phyloP scores from a whole-genome alignment of 2,113 vertebrate species.

The Seriola dumerili region DNA sequence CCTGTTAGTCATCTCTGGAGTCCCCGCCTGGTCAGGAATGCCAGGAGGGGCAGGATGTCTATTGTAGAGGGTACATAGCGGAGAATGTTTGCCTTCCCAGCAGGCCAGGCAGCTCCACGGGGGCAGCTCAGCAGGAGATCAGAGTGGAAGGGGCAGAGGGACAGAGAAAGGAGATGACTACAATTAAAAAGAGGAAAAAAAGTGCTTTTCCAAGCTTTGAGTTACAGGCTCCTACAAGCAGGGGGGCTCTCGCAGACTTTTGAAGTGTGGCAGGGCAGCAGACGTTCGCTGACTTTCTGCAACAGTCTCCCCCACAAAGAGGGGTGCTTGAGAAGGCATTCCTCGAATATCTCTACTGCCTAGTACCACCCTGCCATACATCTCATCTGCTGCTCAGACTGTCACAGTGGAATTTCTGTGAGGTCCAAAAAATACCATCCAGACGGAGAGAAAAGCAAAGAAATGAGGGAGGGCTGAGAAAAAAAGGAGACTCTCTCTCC shows the following conservation, averaged over 20 bases:
- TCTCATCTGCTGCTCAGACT: slow-evolving; percentile 20
- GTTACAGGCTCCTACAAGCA: slow-evolving; percentile 57
- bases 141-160: slow-evolving; percentile 32
- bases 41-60: slow-evolving; percentile 75
- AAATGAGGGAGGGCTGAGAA: slow-evolving; percentile 19
- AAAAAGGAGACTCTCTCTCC: slow-evolving; percentile 19
- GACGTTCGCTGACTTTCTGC: slow-evolving; percentile 47
- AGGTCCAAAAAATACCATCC: slow-evolving; percentile 50
- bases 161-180: slow-evolving; percentile 26
- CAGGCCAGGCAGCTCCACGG: slow-evolving; percentile 67
- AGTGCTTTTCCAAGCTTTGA: slow-evolving; percentile 61
- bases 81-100: slow-evolving; percentile 81
- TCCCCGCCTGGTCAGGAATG: slow-evolving; percentile 52
- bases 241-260: slow-evolving; percentile 47
- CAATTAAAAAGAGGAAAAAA: slow-evolving; percentile 57
- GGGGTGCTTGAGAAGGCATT: slow-evolving; percentile 75
- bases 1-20: slow-evolving; percentile 45
- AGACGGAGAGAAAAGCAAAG: slow-evolving; percentile 50
- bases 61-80: slow-evolving; percentile 63
- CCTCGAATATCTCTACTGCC: slow-evolving; percentile 70
- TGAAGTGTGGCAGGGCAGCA: slow-evolving; percentile 48
- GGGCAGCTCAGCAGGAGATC: slow-evolving; percentile 60
- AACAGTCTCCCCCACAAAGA: slow-evolving; percentile 63
- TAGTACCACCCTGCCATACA: slow-evolving; percentile 55
- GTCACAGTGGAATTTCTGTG: slow-evolving; percentile 65